Evolutionary conservation across 2,797 vertebrate genomes (phyloP).

Genomic region (Columba guinea): DNA sequence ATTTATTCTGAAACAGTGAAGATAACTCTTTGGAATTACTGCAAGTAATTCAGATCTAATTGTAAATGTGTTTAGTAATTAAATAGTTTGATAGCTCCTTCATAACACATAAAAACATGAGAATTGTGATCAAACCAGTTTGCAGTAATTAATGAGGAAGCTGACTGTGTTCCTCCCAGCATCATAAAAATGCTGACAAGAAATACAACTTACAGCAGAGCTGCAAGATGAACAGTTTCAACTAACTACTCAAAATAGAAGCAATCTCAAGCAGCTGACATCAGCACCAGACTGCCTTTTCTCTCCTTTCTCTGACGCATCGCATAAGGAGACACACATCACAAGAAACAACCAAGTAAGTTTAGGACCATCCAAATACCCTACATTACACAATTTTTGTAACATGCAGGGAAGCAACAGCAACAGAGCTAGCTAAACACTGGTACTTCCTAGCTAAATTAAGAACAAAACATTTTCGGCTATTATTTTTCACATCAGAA

Average conservation of each 20-base stretch:
- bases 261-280: not conserved
- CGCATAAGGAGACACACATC: not conserved
- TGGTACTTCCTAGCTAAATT: not conserved
- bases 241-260: slow-evolving; percentile 16
- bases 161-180: not conserved
- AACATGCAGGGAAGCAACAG: not conserved
- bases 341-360: not conserved
- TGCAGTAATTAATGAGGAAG: slow-evolving; percentile 32
- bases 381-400: not conserved
- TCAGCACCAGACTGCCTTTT: rapidly evolving
- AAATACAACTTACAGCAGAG: not conserved
- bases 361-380: not conserved
- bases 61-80: not conserved
- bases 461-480: not conserved
- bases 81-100: not conserved
- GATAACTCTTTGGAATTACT: not conserved
- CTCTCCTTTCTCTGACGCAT: not conserved
- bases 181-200: slow-evolving; percentile 35
- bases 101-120: not conserved
- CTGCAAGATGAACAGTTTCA: not conserved
- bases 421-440: not conserved
- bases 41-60: not conserved
- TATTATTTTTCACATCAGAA: not conserved
- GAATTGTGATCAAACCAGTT: not conserved
- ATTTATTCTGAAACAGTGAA: not conserved